Base-by-base conservation (phyloP, 2,797 vertebrate species). In the Gallinago solitaria region DNA sequence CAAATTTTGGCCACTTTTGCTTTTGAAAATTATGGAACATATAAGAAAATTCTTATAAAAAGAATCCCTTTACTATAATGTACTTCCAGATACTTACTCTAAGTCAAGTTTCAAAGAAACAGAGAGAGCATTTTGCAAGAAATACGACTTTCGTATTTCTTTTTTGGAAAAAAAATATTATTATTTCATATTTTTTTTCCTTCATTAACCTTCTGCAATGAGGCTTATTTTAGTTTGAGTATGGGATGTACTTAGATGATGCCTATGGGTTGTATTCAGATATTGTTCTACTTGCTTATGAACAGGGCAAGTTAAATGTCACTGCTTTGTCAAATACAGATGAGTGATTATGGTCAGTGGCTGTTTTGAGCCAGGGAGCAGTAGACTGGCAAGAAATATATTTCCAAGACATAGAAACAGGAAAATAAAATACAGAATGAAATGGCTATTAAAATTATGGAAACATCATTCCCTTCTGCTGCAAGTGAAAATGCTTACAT, bases 401-500 rank as follows among this genome's bases (percentile, higher is more conserved):
- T 77, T 68, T 95, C 20, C 20, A 80, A 80, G 35, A 11, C 37
- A 84, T 1, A 70, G 71, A 92, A 74, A 39, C 5, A 64, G 45
- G 20, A 74, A 70, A 85, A 92, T 64, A 93, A 83, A 82, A 65
- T 67, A 77, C 83, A 17, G 16, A 93, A 65, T 65, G 9, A 73
- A 92, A 84, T 69, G 41, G 9, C 17, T 80, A 45, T 81, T 87
- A 83, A 87, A 92, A 83, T 74, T 87, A 77, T 77, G 47, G 43
- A 79, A 91, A n/a, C 51, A 63, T 47, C 59, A 41, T 82, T 93
- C 56, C 30, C 5, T 20, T 92, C 19, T 9, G 48, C 59, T 71
- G 39, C 23, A 92, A 83, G 41, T 80, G 30, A 59, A 92, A 94
- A 82, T 69, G 60, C 63, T 90, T 65, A 69, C 53, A 90, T 78